Evolutionary conservation across 1,140 invertebrate genomes (phyloP), one percentile per base, ranked within the genome.

Genomic region (Dicyema japonicum): DNA sequence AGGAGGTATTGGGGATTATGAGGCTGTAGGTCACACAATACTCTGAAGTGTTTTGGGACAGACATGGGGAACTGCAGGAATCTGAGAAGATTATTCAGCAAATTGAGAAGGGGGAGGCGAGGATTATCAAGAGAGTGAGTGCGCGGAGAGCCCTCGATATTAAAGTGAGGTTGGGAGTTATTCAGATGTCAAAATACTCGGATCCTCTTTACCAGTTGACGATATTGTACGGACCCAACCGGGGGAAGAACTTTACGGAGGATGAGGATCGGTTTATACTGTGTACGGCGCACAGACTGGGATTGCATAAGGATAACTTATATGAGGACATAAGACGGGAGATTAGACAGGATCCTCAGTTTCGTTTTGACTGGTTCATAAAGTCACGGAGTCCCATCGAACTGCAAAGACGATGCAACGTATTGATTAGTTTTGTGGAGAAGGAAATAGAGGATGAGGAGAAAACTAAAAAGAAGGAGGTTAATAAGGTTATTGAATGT

Each of bases 291-390:
- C 82, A 94, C 42, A 88, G 90, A 45, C 56, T 97, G 5, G 88
- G 85, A 1, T 92, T 94, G 40, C 85, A 97, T 42, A 76, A 88
- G 40, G 88, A 97, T 50, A 92, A 90, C 47, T 82, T 94, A 0
- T 94, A 94, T 42, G 88, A 94, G 49, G 80, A 94, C 46, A 52
- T 94, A 4, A 50, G 80, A 12, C 70, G 78, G 1, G 67, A 72
- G 5, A 74, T 94, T 13, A 60, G 78, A 47, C 66, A 69, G 22
- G 74, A 78, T 1, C 75, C 78, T 1, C 80, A 90, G 47, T 92
- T 90, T 44, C 62, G 80, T 23, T 97, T 97, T 46, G 85, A 97
- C 54, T 97, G 85, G 85, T 97, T 94, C 44, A 69, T 97, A 33
- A 92, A 92, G 44, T 90, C 78, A 0, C 59, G 88, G 19, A 97